Percentiles rank a stretch among this genome's conserved stretches.
Conservation (phyloP, 2,113 vertebrate genomes). For the Pantherophis guttatus region DNA sequence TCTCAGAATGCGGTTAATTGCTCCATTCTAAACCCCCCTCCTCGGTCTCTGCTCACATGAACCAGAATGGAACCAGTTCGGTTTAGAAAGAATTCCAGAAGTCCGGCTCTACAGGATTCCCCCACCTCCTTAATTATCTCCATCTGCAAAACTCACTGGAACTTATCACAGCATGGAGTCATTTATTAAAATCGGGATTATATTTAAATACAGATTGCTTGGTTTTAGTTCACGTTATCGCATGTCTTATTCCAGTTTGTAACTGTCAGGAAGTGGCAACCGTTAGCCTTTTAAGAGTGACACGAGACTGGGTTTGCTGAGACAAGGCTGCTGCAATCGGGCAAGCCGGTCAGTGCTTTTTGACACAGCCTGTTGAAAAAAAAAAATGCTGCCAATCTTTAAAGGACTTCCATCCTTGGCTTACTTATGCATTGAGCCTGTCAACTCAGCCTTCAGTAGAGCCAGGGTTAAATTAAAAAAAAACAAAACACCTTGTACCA, state of each 20-base stretch:
- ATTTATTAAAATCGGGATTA: constrained; percentile 11
- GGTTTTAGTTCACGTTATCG: constrained; percentile 9
- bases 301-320: constrained; percentile 15
- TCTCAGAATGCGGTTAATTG: neutral
- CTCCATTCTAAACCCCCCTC: neutral
- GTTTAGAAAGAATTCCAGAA: neutral
- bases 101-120: neutral
- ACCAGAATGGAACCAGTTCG: neutral
- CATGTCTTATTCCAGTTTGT: constrained; percentile 27
- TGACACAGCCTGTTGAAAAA: constrained; percentile 3
- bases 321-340: constrained; percentile 16
- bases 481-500: constrained; percentile 33
- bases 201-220: constrained; percentile 43
- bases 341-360: constrained; percentile 19
- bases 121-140: neutral
- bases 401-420: constrained; percentile 26
- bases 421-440: constrained; percentile 8
- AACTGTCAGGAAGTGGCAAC: constrained; percentile 35
- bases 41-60: neutral
- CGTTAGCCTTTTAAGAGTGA: constrained; percentile 35
- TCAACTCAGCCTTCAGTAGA: constrained; percentile 47
- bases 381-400: constrained; percentile 28
- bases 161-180: neutral
- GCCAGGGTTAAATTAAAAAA: constrained; percentile 66
- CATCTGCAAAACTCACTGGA: neutral